These are phyloP conservation scores for Timandra comae DNA, from an alignment of 2,888 invertebrate species.

Conservation along the genomic window DNA sequence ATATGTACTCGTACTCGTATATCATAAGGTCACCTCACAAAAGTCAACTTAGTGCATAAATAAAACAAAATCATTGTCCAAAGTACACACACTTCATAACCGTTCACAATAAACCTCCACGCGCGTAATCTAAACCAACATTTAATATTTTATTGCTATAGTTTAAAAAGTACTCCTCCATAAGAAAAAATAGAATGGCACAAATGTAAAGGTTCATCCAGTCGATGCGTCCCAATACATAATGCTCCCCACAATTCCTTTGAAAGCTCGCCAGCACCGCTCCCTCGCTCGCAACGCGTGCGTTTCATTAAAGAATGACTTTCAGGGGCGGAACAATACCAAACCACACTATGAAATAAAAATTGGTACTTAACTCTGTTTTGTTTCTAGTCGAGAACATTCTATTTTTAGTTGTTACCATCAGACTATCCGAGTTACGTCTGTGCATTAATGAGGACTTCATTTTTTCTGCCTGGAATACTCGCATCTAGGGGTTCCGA, in stretches of 20 bases:
- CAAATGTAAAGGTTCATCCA: conserved; percentile 24
- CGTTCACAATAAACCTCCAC: no score
- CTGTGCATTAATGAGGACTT: conserved; percentile 17
- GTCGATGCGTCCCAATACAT: conserved; percentile 26
- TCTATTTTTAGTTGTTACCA: no score
- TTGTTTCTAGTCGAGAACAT: conserved; percentile 21
- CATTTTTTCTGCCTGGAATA: conserved; percentile 10
- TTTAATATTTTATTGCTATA: no score
- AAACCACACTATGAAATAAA: conserved; percentile 8
- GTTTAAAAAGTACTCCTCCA: no score
- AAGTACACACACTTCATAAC: no score
- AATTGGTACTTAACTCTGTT: conserved; percentile 25
- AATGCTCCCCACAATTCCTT: conserved; percentile 30
- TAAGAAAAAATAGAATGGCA: conserved; percentile 8
- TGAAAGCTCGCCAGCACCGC: conserved; percentile 27
- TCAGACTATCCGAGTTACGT: no score
- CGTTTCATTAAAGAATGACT: conserved; percentile 33
- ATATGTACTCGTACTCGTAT: no score
- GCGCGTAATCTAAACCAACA: no score
- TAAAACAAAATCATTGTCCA: no score
- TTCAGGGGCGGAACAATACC: conserved; percentile 31
- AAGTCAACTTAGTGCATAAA: no score
- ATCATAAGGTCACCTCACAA: no score
- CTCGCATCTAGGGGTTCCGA: not conserved
- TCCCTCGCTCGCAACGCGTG: conserved; percentile 14